These are phyloP conservation scores for Coptodon bakossiorum DNA, from an alignment of 2,113 vertebrate species.

Conservation along the genomic window DNA sequence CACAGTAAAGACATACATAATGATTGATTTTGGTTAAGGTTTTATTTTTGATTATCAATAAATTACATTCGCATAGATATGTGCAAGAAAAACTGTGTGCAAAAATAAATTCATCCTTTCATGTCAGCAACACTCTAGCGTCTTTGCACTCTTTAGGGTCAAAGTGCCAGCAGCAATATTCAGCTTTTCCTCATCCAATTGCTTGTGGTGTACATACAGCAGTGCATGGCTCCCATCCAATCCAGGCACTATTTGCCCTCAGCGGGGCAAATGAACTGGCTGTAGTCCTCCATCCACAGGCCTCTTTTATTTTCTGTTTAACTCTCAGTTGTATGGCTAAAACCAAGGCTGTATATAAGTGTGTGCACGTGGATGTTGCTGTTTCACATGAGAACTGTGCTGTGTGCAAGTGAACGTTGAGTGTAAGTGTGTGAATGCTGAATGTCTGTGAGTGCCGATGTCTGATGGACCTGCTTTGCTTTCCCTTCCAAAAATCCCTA, in stretches of 20 bases:
- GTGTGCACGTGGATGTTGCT: constrained; percentile 11
- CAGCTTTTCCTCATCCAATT: constrained; percentile 1
- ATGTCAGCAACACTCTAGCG: neutral
- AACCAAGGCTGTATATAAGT: neutral
- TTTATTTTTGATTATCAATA: neutral
- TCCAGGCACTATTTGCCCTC: neutral
- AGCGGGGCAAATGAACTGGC: neutral
- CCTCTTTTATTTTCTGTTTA: constrained; percentile 18
- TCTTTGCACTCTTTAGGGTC: constrained; percentile 1
- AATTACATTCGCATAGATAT: neutral
- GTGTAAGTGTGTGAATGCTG: neutral
- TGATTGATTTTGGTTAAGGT: neutral
- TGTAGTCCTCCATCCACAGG: constrained; percentile 1
- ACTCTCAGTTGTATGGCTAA: constrained; percentile 7
- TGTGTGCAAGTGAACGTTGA: neutral
- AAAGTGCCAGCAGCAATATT: constrained; percentile 14
- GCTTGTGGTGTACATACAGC: neutral
- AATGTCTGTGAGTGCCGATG: neutral
- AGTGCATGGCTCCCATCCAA: constrained; percentile 3
- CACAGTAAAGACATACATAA: neutral
- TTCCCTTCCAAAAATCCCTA: neutral
- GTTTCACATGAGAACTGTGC: neutral
- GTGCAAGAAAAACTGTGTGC: neutral
- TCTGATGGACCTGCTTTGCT: neutral
- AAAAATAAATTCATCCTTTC: neutral